Evolutionary conservation across 2,888 invertebrate genomes (phyloP), one percentile per base, ranked within the genome.

Genomic region (Diaphora mendica): DNA sequence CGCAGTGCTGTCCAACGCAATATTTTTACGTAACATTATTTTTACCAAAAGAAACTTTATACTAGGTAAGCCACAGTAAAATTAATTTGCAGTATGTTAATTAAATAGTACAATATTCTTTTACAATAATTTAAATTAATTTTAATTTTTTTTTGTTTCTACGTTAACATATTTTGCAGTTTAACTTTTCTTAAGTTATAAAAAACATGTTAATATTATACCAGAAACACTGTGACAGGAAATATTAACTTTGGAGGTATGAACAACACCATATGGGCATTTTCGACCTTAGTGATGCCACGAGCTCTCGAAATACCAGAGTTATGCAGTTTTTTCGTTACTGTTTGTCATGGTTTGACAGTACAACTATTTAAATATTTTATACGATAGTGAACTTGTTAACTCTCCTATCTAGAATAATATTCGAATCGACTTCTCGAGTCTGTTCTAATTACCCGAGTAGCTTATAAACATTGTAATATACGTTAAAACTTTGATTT

Each of bases 21-120:
- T 82, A 42, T 73, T 80, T 72, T 73, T 35, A 35, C 17, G 26
- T 59, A 51, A 69, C 55, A 55, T 70, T 72, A 48, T 44, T 66
- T 71, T 48, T 35, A 48, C 70, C 35, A 39, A 72, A 68, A 71
- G 8, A 2, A 51, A 74, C 64, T 73, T 23, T 64, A 20, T 23
- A 26, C 59, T 59, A 26, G 15, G 3, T 15, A 4, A 3, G 23
- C 0, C 26, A 33, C 73, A 78, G 69, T 78, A 66, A n/a, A 11
- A 11, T 39, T 35, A 7, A 55, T 51, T 35, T 15, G n/a, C 55
- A 68, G 68, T 35, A 68, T 7, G 35, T 68, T 55, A n/a, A 33
- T 67, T 5, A 33, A 68, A 33, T 33, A 48, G 15, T 39, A 68
- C 5, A 7, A 35, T 35, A 35, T 35, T 35, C 4, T 35, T 35